Conservation (phyloP, 2,888 invertebrate genomes). For the Aphodius granarius region DNA sequence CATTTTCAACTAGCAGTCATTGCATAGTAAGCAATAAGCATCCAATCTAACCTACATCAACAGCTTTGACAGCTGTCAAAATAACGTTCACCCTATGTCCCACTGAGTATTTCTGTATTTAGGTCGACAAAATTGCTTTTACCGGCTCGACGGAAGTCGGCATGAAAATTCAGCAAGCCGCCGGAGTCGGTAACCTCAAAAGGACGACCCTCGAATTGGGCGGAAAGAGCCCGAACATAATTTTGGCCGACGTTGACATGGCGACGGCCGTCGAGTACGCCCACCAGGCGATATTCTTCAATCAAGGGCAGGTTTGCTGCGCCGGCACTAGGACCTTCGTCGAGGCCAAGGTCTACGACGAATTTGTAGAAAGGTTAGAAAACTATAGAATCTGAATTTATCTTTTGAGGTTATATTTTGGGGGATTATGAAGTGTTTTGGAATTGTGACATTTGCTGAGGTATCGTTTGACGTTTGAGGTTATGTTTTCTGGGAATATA, state of each 20-base stretch:
- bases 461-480: too few relatives aligned
- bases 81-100: too few relatives aligned
- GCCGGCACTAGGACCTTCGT: slow-evolving; percentile 92
- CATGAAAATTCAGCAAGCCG: slow-evolving; percentile 76
- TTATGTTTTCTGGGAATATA: too few relatives aligned
- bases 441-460: background rate
- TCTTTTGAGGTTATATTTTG: too few relatives aligned
- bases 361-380: slow-evolving; percentile 71
- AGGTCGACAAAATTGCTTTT: slow-evolving; percentile 89
- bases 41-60: too few relatives aligned
- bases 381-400: too few relatives aligned
- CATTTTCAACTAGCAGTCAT: too few relatives aligned
- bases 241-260: slow-evolving; percentile 83
- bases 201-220: slow-evolving; percentile 89
- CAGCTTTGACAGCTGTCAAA: too few relatives aligned
- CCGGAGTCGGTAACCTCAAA: slow-evolving; percentile 76
- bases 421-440: background rate
- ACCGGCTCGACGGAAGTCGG: slow-evolving; percentile 91
- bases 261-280: slow-evolving; percentile 79
- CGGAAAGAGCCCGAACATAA: slow-evolving; percentile 86
- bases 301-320: slow-evolving; percentile 88
- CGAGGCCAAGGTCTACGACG: slow-evolving; percentile 87
- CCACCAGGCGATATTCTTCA: slow-evolving; percentile 87
- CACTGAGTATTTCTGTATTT: slow-evolving; percentile 9
- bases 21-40: too few relatives aligned